A percentile compares a stretch with the other conserved stretches of the same genome.
Conservation (phyloP, 2,888 invertebrate species). For the Eupithecia centaureata region DNA sequence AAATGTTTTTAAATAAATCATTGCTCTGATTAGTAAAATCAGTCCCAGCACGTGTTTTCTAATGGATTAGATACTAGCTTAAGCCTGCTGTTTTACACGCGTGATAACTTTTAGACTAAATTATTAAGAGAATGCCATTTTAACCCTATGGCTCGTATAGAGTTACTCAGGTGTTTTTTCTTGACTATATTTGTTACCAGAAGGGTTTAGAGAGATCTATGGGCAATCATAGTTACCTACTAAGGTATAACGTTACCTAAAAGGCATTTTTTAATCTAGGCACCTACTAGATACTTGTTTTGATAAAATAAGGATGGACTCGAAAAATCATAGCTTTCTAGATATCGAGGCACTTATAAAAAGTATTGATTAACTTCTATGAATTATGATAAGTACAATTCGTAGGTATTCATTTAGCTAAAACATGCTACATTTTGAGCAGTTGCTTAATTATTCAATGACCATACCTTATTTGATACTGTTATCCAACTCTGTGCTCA, state of each 20-base stretch:
- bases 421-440: slow-evolving; percentile 29
- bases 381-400: not conserved
- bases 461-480: slow-evolving; percentile 4
- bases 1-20: slow-evolving; percentile 61
- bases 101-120: not conserved
- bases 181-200: too few relatives aligned
- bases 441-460: slow-evolving; percentile 15
- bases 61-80: not conserved
- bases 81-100: not conserved
- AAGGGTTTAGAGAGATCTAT: not conserved
- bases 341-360: not conserved
- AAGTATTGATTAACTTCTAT: not conserved
- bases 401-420: not conserved
- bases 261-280: not conserved
- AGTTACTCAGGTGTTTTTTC: too few relatives aligned
- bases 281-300: not conserved
- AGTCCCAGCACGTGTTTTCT: not conserved
- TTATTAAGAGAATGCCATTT: not conserved
- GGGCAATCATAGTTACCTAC: not conserved
- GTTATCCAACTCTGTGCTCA: slow-evolving; percentile 17
- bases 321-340: not conserved
- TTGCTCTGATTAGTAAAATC: slow-evolving; percentile 25
- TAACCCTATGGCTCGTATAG: too few relatives aligned
- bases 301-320: not conserved
- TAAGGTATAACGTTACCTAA: too few relatives aligned